These are phyloP conservation scores for Drosophila emarginata DNA, from an alignment of 2,888 invertebrate species.

Conservation along the genomic window DNA sequence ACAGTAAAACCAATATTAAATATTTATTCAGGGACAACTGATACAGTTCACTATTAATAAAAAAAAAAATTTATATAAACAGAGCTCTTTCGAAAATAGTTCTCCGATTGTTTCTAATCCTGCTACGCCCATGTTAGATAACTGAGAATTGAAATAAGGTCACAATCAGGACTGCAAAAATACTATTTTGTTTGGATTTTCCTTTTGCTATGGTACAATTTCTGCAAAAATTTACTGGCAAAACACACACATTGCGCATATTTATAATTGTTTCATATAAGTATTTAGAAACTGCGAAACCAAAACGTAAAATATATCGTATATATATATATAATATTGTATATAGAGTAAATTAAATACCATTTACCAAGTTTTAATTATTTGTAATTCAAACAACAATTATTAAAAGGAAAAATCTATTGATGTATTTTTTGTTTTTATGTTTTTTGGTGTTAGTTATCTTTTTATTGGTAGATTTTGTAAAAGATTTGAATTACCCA, in stretches of 20 bases:
- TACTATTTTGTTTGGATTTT: not conserved
- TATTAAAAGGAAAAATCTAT: conserved; percentile 39
- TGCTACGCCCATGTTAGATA: not conserved
- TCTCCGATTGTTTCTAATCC: not conserved
- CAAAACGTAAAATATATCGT: conserved; percentile 35
- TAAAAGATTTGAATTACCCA: conserved; percentile 34
- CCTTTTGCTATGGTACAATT: not conserved
- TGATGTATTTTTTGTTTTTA: conserved; percentile 33
- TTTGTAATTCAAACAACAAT: conserved; percentile 44
- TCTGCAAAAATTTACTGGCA: not conserved
- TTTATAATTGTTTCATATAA: not conserved
- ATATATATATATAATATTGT: conserved; percentile 39
- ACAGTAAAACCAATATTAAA: too few relatives aligned
- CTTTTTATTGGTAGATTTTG: conserved; percentile 6
- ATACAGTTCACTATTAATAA: too few relatives aligned
- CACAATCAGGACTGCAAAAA: not conserved
- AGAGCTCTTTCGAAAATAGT: too few relatives aligned
- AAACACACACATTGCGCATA: conserved; percentile 3
- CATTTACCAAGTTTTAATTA: conserved; percentile 52
- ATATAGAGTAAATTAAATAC: conserved; percentile 41
- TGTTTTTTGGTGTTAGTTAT: conserved; percentile 41
- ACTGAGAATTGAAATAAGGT: not conserved
- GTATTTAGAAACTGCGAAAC: conserved; percentile 47
- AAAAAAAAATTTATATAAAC: too few relatives aligned
- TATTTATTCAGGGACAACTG: too few relatives aligned